phyloP scores from a whole-genome alignment of 2,113 vertebrate genomes.

The Furnarius figulus region DNA sequence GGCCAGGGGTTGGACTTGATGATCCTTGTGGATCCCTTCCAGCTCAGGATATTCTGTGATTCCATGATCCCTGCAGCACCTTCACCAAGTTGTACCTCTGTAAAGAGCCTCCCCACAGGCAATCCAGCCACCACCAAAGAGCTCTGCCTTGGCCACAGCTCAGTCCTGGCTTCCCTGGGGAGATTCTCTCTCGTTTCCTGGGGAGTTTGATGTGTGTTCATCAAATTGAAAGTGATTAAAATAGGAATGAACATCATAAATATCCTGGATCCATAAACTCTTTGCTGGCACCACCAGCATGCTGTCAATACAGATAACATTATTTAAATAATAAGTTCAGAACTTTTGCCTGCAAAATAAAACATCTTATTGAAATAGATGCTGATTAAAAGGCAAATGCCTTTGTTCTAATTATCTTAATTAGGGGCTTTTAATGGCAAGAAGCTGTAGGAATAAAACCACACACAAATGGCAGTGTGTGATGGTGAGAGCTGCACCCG shows the following conservation, averaged over 20 bases:
- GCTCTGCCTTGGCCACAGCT: not conserved
- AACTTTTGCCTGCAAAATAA: not conserved
- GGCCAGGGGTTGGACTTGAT: not conserved
- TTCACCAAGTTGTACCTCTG: not conserved
- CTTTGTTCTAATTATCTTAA: constrained; percentile 62
- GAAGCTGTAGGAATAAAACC: constrained; percentile 41
- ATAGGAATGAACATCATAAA: not conserved
- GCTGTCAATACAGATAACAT: not conserved
- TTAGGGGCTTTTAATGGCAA: constrained; percentile 13
- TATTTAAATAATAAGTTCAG: not conserved
- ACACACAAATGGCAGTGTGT: not conserved
- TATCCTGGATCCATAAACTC: not conserved
- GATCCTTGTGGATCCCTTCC: not conserved
- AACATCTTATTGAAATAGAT: not conserved
- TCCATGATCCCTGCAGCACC: not conserved
- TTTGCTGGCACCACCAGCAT: not conserved
- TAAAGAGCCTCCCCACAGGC: not conserved
- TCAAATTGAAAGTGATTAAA: not conserved
- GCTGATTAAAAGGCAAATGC: constrained; percentile 34
- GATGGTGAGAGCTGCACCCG: not conserved
- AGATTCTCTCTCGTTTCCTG: not conserved
- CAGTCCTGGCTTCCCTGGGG: not conserved
- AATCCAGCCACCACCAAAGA: not conserved
- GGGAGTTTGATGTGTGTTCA: not conserved
- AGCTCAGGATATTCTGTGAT: not conserved